Evolutionary conservation across 2,888 invertebrate genomes (phyloP), one percentile per base, ranked within the genome.

Genomic region (Drosophila gaucha): DNA sequence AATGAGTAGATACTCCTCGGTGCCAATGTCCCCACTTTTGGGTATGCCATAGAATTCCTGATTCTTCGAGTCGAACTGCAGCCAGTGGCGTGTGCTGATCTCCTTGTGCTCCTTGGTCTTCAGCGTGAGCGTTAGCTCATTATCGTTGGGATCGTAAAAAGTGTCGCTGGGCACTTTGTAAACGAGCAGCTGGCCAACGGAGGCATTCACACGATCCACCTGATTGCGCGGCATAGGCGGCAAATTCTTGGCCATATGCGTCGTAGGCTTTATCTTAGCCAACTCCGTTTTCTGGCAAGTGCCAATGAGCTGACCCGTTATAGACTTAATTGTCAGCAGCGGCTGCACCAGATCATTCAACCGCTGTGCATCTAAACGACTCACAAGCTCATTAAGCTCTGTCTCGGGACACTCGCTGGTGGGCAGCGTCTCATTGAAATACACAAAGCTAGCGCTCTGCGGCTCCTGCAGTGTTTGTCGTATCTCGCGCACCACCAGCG

Each of bases 21-120:
- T 93, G 28, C 96, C 96, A 18, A 94, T 93, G 90, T 97, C 96
- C 1, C 93, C 92, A 0, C 94, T 93, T 66, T 95, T 92, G 1
- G 97, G 97, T 52, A 98, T 93, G 0, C 98, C 98, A 89, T 94
- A 97, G 92, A 98, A 96, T 92, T 97, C 97, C 87, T 97, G 96
- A 92, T 97, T 97, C 86, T 95, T 96, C 1, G 93, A 93, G 90
- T 98, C 97, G 90, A 98, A 97, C 91, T 97, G 97, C 70, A 98
- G 91, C 98, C 98, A 98, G 89, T 95, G 95, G 12, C 94, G 93
- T 0, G 93, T 86, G 6, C 94, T 94, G 24, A 97, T 92, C 46
- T 94, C 93, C 5, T 94, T 93, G 58, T 95, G 93, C 80, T 97
- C 95, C 74, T 94, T 94, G 63, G 95, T 96, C 44, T 96, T 93